Percentiles rank a stretch among this genome's conserved stretches.
These are phyloP conservation scores for Chlorodrepanis virens DNA, from an alignment of 2,113 vertebrate genomes.

Conservation along the genomic window DNA sequence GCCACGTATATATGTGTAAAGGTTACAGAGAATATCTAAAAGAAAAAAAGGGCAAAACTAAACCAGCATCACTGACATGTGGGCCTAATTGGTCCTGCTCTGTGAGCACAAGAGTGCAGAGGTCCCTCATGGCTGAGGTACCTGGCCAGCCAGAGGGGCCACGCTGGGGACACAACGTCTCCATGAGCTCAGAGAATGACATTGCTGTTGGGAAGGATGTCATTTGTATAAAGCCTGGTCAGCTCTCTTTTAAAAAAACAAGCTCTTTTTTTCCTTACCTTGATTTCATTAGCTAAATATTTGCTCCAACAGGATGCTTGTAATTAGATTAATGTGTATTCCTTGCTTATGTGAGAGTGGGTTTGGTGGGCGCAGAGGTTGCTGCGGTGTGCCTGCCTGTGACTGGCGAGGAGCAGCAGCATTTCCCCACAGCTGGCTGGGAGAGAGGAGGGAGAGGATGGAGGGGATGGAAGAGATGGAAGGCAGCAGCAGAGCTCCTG, in stretches of 20 bases:
- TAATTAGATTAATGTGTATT: background rate
- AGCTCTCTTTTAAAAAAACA: background rate
- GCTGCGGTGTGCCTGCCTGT: fast-evolving
- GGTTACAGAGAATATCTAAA: background rate
- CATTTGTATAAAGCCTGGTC: background rate
- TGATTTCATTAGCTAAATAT: constrained; percentile 1
- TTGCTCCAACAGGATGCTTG: background rate
- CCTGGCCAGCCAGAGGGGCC: background rate
- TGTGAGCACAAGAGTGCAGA: background rate
- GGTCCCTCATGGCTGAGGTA: background rate
- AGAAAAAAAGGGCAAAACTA: background rate
- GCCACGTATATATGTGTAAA: background rate
- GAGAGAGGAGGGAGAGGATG: background rate
- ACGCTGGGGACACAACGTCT: fast-evolving
- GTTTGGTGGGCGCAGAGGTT: background rate
- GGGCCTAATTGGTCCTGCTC: background rate
- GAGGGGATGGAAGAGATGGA: background rate
- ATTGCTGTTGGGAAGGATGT: background rate
- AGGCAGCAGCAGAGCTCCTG: background rate
- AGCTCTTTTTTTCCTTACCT: background rate
- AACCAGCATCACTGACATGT: background rate
- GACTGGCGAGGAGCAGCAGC: background rate
- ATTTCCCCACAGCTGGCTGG: background rate
- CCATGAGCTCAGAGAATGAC: background rate
- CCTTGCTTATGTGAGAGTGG: background rate